Conservation (phyloP, 1,140 invertebrate genomes). For the Chironomus tepperi region DNA sequence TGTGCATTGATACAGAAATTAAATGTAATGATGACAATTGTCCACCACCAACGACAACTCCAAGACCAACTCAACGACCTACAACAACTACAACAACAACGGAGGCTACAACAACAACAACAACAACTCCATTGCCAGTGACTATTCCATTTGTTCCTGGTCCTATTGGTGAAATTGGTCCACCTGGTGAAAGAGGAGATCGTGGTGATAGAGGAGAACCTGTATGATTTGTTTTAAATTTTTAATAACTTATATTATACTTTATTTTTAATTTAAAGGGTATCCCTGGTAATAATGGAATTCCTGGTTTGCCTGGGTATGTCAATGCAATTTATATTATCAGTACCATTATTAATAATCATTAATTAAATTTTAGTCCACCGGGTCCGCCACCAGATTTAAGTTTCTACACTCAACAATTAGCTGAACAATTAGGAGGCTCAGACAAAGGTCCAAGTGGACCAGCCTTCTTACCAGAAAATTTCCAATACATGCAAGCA, state of each 20-base stretch:
- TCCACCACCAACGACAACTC: slow-evolving; percentile 25
- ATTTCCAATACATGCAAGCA: slow-evolving; percentile 66
- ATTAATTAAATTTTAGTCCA: slow-evolving; percentile 40
- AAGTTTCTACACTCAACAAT: slow-evolving; percentile 54
- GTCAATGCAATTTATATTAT: background rate
- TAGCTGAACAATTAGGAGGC: slow-evolving; percentile 52
- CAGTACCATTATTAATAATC: too few species aligned
- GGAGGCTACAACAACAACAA: too few species aligned
- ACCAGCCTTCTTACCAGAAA: slow-evolving; percentile 43
- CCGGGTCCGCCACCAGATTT: slow-evolving; percentile 66
- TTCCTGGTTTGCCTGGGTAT: background rate
- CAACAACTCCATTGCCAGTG: slow-evolving; percentile 27
- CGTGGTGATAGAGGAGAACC: slow-evolving; percentile 50
- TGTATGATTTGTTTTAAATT: slow-evolving; percentile 37
- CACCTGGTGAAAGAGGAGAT: slow-evolving; percentile 42
- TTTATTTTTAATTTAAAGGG: too few species aligned
- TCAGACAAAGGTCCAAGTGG: slow-evolving; percentile 65
- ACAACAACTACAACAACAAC: slow-evolving; percentile 27
- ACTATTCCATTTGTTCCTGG: slow-evolving; percentile 32
- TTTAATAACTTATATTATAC: too few species aligned
- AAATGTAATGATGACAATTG: slow-evolving; percentile 40
- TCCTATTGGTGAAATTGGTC: slow-evolving; percentile 34
- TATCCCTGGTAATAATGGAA: slow-evolving; percentile 54
- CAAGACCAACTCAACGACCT: slow-evolving; percentile 26
- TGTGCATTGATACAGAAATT: slow-evolving; percentile 47